phyloP scores from a whole-genome alignment of 2,113 vertebrate species.

The Machaerirhynchus nigripectus region DNA sequence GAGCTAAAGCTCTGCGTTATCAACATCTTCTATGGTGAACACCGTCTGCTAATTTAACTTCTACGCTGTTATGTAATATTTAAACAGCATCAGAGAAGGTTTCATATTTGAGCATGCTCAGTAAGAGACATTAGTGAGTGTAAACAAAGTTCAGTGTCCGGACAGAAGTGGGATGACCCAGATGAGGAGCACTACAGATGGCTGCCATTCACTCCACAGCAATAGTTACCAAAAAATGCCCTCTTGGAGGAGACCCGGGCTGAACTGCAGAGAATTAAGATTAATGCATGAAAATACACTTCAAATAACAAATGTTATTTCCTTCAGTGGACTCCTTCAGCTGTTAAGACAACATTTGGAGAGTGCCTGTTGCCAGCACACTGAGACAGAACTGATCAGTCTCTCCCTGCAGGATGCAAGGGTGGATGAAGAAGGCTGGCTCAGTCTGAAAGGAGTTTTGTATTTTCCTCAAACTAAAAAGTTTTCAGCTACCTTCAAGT shows the following conservation, averaged over 20 bases:
- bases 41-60: not conserved
- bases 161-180: rapidly evolving
- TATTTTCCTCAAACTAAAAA: not conserved
- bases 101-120: not conserved
- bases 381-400: not conserved
- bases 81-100: not conserved
- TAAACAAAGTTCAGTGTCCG: not conserved
- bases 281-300: not conserved
- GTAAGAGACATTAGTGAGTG: not conserved
- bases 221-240: not conserved
- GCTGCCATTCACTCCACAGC: not conserved
- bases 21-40: not conserved
- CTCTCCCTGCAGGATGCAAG: not conserved
- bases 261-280: not conserved
- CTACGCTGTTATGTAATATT: not conserved
- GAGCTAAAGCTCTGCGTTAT: not conserved
- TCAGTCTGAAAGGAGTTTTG: not conserved
- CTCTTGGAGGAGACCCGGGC: not conserved
- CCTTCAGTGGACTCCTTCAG: not conserved
- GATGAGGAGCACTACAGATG: not conserved
- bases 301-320: not conserved
- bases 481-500: not conserved
- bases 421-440: not conserved
- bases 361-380: not conserved
- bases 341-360: not conserved